phyloP scores from a whole-genome alignment of 2,888 invertebrate species.

The Thyatira batis region DNA sequence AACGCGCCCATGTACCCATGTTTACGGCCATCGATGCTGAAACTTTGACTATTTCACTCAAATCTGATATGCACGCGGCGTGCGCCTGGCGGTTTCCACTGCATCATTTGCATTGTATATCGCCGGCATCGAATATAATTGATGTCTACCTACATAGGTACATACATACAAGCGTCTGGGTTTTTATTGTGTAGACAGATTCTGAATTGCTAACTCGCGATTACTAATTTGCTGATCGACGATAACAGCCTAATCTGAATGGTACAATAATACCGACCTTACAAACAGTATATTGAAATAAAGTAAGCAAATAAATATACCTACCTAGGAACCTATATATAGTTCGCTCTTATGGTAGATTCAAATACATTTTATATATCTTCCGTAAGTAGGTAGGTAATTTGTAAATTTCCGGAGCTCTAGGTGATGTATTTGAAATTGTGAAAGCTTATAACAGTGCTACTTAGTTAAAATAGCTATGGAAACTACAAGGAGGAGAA shows the following conservation, averaged over 20 bases:
- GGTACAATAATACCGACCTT: too few relatives aligned
- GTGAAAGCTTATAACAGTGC: too few relatives aligned
- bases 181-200: neutral
- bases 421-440: too few relatives aligned
- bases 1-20: conserved; percentile 36
- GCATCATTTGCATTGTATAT: conserved; percentile 4
- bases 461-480: too few relatives aligned
- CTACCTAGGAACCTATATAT: too few relatives aligned
- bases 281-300: neutral
- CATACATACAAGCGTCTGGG: neutral
- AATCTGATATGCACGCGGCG: neutral
- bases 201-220: neutral
- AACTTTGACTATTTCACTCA: conserved; percentile 1
- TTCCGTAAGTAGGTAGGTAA: neutral
- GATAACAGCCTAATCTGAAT: neutral
- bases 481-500: neutral
- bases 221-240: neutral
- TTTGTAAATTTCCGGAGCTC: too few relatives aligned
- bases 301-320: too few relatives aligned
- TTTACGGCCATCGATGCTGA: conserved; percentile 27
- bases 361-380: too few relatives aligned
- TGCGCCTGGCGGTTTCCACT: neutral
- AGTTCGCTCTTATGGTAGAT: too few relatives aligned
- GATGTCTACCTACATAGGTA: too few relatives aligned
- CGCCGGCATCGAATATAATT: neutral